A percentile compares a stretch with the other conserved stretches of the same genome.
These are phyloP conservation scores for Prosopocoilus inquinatus DNA, from an alignment of 2,888 invertebrate genomes.

Conservation along the genomic window DNA sequence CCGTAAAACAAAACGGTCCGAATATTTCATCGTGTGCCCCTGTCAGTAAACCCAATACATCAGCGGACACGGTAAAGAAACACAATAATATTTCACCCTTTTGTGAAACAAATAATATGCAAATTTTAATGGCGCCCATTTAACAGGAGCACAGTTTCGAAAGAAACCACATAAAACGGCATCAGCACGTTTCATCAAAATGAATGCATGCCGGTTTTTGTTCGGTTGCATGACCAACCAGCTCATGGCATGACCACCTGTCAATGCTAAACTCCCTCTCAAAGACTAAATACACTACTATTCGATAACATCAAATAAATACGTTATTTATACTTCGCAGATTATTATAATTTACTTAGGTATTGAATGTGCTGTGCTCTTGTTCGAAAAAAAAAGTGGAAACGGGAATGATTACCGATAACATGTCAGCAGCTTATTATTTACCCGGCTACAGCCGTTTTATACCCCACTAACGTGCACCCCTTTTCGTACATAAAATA, in stretches of 20 bases:
- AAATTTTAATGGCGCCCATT: slow-evolving; percentile 1
- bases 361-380: not conserved
- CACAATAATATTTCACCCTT: too few relatives aligned
- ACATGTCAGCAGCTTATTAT: slow-evolving; percentile 2
- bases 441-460: not conserved
- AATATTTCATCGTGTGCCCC: not conserved
- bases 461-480: too few relatives aligned
- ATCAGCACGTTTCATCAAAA: too few relatives aligned
- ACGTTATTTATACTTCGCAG: not conserved
- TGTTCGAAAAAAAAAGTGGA: not conserved
- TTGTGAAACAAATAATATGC: not conserved
- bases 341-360: not conserved
- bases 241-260: not conserved
- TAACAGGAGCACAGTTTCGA: not conserved
- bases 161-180: not conserved
- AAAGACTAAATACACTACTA: not conserved
- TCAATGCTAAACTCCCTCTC: not conserved
- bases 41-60: not conserved
- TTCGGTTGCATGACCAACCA: not conserved
- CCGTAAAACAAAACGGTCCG: not conserved
- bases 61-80: not conserved
- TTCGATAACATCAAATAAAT: slow-evolving; percentile 1
- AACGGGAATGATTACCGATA: not conserved
- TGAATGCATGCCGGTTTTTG: too few relatives aligned
- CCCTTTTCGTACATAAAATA: too few relatives aligned